Base-by-base conservation (phyloP, 2,113 vertebrate genomes). In the Hystrix brachyura region DNA sequence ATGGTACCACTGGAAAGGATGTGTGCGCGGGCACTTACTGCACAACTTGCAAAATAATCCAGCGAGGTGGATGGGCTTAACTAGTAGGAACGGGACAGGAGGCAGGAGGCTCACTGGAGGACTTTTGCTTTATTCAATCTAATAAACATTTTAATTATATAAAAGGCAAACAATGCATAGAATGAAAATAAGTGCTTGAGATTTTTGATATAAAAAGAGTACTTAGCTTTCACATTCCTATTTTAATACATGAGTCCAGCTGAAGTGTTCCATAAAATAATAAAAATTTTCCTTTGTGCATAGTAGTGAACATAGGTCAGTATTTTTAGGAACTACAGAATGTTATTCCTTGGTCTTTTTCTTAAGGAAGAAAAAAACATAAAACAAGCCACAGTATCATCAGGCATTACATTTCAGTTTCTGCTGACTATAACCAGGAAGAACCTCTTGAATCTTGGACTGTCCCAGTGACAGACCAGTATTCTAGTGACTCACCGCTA, bases 161-260 rank as follows among this genome's bases (percentile, higher is more conserved):
- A 98, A 96, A 98, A 98, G 98, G 97, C 92, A 53, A 94, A 98
- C 62, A 96, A 96, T 90, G 97, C 97, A 98, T 98, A 98, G 93
- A 94, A 98, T 98, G 97, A 98, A 98, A 98, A 98, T 98, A 99
- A 98, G 98, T 98, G 98, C 98, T 98, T 97, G 96, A 98, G 98
- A 98, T 62, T 67, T 98, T 91, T 97, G 97, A 97, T 98, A 99
- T 97, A 98, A 94, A 95, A 98, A 97, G 98, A 97, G 90, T 96
- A 98, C 92, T 98, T 93, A 97, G 82, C 92, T 96, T 98, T 98
- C 98, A 98, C 98, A 98, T 98, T 98, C 98, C 98, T 98, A 98
- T 98, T 98, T 98, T 98, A 98, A 98, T 98, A 97, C 97, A 92
- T 96, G 98, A 97, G 97, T 97, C 98, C 93, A 92, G 97, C 95